Percentiles rank a stretch among this genome's conserved stretches.
Conservation (phyloP, 2,888 invertebrate species). For the Drosophila lacicola region DNA sequence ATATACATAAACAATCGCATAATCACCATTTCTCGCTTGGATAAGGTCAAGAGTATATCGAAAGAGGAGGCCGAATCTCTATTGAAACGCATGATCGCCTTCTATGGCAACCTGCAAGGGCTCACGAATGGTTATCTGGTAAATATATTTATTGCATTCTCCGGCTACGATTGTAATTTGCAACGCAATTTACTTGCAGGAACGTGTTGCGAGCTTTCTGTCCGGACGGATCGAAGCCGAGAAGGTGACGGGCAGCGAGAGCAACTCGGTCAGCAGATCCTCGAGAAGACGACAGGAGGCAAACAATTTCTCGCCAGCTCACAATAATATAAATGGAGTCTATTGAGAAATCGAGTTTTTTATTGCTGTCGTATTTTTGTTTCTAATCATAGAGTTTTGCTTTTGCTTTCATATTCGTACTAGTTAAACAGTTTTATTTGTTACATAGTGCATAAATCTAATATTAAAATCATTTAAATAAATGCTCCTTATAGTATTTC, state of each 20-base stretch:
- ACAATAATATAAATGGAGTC: constrained; percentile 85
- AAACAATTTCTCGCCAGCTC: constrained; percentile 79
- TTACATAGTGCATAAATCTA: constrained; percentile 9
- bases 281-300: constrained; percentile 66
- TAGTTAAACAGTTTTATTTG: constrained; percentile 53
- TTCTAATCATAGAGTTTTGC: constrained; percentile 80
- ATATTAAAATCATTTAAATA: constrained; percentile 85
- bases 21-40: constrained; percentile 88
- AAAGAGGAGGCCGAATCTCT: constrained; percentile 86
- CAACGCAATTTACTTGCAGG: constrained; percentile 84
- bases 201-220: constrained; percentile 88
- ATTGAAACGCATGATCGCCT: constrained; percentile 75
- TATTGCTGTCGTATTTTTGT: constrained; percentile 81
- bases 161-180: constrained; percentile 1
- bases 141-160: constrained; percentile 17
- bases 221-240: constrained; percentile 89
- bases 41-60: constrained; percentile 86
- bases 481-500: constrained; percentile 89
- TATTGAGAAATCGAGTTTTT: constrained; percentile 83
- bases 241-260: constrained; percentile 85
- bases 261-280: constrained; percentile 60
- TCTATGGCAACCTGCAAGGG: constrained; percentile 80
- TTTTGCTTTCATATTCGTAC: constrained; percentile 76
- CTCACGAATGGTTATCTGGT: constrained; percentile 82
- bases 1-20: constrained; percentile 88